A percentile compares a stretch with the other conserved stretches of the same genome.
Evolutionary conservation across 2,888 invertebrate species (phyloP).

Genomic region (Caenorhabditis sinica): DNA sequence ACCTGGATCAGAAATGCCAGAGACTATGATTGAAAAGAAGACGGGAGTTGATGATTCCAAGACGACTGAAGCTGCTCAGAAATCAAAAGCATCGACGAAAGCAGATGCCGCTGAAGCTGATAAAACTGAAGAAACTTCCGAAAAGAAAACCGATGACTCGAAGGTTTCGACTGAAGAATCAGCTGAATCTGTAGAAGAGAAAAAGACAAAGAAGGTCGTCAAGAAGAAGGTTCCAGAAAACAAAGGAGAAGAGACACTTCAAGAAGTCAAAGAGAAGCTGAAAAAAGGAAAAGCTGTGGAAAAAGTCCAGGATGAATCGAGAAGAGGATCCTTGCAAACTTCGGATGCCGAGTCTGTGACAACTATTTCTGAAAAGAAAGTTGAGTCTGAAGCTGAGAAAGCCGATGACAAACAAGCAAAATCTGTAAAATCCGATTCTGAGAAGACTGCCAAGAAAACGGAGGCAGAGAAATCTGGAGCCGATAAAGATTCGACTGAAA

Average conservation of each 20-base stretch:
- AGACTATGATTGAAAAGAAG: slow-evolving; percentile 27
- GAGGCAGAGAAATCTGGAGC: slow-evolving; percentile 19
- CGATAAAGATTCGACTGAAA: slow-evolving; percentile 19
- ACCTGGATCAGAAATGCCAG: slow-evolving; percentile 46
- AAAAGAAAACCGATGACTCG: too few relatives aligned
- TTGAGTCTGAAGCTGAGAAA: slow-evolving; percentile 29
- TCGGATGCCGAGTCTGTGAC: slow-evolving; percentile 57
- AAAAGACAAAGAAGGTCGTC: slow-evolving; percentile 61
- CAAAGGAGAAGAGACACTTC: slow-evolving; percentile 58
- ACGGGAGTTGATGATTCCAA: not conserved
- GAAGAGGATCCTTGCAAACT: slow-evolving; percentile 63
- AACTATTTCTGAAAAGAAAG: slow-evolving; percentile 15
- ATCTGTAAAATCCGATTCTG: not conserved
- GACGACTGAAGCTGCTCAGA: not conserved
- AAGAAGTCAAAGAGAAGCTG: slow-evolving; percentile 69
- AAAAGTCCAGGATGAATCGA: slow-evolving; percentile 64
- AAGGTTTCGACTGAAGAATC: not conserved
- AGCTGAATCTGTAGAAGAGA: slow-evolving; percentile 46
- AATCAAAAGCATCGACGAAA: slow-evolving; percentile 9
- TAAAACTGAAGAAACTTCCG: slow-evolving; percentile 1
- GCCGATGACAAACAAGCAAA: not conserved
- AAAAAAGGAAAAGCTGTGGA: slow-evolving; percentile 67
- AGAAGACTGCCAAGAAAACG: slow-evolving; percentile 41
- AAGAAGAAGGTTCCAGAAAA: slow-evolving; percentile 65
- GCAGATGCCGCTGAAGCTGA: slow-evolving; percentile 11